Evolutionary conservation across 2,113 vertebrate genomes (phyloP).

Genomic region (Spermophilus dauricus): DNA sequence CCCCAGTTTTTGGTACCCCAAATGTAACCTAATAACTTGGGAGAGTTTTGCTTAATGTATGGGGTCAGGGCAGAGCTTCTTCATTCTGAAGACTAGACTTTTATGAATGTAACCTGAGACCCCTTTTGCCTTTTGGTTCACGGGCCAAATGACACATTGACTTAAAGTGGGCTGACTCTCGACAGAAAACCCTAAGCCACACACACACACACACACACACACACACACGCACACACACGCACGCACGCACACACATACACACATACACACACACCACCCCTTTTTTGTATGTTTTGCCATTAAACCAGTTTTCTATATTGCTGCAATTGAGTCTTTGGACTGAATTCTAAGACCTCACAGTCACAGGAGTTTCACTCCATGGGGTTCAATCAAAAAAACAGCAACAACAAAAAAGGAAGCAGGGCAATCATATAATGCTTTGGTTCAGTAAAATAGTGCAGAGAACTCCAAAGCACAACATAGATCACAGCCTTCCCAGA

Average conservation of each 20-base stretch:
- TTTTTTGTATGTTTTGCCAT: neutral
- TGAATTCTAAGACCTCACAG: neutral
- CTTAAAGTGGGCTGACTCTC: neutral
- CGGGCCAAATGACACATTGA: neutral
- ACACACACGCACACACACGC: too few relatives aligned
- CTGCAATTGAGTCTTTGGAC: constrained; percentile 14
- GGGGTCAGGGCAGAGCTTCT: neutral
- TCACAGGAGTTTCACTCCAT: neutral
- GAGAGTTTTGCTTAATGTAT: neutral
- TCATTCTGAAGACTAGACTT: constrained; percentile 30
- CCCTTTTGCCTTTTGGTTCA: constrained; percentile 6
- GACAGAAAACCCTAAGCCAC: neutral
- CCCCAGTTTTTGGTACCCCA: neutral
- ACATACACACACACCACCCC: too few relatives aligned
- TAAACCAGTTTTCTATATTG: constrained; percentile 38
- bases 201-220: too few relatives aligned
- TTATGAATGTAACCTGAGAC: constrained; percentile 11
- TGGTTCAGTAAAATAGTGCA: constrained; percentile 13
- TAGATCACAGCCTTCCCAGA: constrained; percentile 30
- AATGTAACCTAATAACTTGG: neutral
- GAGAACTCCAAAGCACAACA: constrained; percentile 10
- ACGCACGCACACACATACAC: too few relatives aligned
- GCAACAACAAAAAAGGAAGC: neutral
- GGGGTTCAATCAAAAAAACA: neutral
- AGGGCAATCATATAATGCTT: neutral